A percentile compares a stretch with the other conserved stretches of the same genome.
Conservation (phyloP, 2,888 invertebrate genomes). For the Nephrotoma guestfalica region DNA sequence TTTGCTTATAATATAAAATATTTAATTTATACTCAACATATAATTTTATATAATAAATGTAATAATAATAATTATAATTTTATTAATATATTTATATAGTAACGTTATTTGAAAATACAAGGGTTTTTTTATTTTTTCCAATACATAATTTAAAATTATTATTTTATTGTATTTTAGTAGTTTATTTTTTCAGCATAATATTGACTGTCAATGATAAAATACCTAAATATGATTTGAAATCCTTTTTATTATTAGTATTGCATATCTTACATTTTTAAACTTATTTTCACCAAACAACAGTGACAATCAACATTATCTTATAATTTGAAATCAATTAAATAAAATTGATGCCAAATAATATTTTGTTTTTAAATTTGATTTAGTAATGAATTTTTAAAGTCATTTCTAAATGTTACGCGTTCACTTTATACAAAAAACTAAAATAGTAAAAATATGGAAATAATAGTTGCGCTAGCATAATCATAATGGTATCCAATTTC, state of each 20-base stretch:
- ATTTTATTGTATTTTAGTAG: constrained; percentile 2
- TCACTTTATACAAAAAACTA: constrained; percentile 14
- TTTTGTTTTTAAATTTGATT: not conserved
- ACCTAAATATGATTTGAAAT: not conserved
- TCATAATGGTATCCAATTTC: constrained; percentile 12
- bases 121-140: constrained; percentile 4
- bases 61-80: constrained; percentile 1
- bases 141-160: not conserved
- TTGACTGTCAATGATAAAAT: not conserved
- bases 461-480: constrained; percentile 12
- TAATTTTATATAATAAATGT: not conserved
- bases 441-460: constrained; percentile 13
- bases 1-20: constrained; percentile 2
- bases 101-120: constrained; percentile 1
- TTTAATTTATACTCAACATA: constrained; percentile 1
- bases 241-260: not conserved
- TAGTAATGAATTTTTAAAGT: not conserved
- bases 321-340: not conserved
- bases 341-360: not conserved
- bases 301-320: not conserved
- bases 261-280: not conserved
- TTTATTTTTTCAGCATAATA: not conserved
- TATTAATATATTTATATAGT: not conserved
- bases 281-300: not conserved
- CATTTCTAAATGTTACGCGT: constrained; percentile 2